Evolutionary conservation across 2,797 vertebrate species (phyloP).

Genomic region (Huso huso): DNA sequence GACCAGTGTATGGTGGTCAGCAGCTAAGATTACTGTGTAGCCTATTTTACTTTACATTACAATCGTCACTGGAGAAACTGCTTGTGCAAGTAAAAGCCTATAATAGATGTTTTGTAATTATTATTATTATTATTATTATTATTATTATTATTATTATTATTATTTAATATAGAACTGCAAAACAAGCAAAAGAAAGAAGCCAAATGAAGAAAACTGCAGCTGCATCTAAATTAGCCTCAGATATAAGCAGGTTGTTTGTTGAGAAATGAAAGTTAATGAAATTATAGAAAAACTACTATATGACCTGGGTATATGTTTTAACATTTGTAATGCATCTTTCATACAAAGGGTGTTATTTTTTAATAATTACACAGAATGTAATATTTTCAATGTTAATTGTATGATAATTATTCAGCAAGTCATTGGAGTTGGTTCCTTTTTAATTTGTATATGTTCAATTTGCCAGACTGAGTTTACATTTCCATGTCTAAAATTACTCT

Average conservation of each 20-base stretch:
- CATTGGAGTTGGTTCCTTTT: no score
- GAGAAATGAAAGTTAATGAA: constrained; percentile 49
- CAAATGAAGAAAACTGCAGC: constrained; percentile 57
- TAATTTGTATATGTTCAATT: no score
- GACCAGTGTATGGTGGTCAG: constrained; percentile 77
- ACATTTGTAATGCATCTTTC: no score
- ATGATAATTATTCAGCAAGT: no score
- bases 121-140: constrained; percentile 21
- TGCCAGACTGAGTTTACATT: no score
- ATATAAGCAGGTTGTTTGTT: constrained; percentile 81
- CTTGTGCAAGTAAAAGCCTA: not conserved
- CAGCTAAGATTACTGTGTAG: not conserved
- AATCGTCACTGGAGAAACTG: no score
- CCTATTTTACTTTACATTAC: no score
- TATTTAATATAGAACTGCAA: constrained; percentile 64
- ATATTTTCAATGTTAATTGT: not conserved
- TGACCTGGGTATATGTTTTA: no score
- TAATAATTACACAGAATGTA: not conserved
- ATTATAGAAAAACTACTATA: no score
- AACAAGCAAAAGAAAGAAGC: constrained; percentile 82
- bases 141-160: constrained; percentile 16
- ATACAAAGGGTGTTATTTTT: not conserved
- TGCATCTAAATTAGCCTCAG: constrained; percentile 69
- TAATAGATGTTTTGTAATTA: not conserved
- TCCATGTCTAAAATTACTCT: no score